phyloP scores from a whole-genome alignment of 2,113 vertebrate genomes.

The Garra rufa region DNA sequence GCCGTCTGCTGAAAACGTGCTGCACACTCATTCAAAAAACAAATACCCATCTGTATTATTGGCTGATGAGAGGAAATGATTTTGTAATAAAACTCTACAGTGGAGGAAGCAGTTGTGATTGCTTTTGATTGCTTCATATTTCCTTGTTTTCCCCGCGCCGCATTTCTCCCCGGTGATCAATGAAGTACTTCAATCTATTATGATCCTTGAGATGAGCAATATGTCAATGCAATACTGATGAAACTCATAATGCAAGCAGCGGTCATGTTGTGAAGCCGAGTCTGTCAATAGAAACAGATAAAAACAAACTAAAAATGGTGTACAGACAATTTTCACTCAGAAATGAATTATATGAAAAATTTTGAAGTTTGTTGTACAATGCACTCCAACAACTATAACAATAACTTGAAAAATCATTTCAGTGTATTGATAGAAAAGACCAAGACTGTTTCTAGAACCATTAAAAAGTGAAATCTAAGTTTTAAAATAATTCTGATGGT shows the following conservation, averaged over 20 bases:
- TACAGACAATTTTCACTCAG: not conserved
- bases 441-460: not conserved
- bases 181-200: constrained; percentile 18
- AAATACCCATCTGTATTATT: constrained; percentile 43
- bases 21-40: constrained; percentile 31
- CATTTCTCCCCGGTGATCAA: constrained; percentile 8
- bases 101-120: not conserved
- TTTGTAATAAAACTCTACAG: constrained; percentile 43
- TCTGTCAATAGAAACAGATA: not conserved
- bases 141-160: not conserved
- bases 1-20: not conserved
- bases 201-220: constrained; percentile 6
- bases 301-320: not conserved
- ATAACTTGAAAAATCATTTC: not conserved
- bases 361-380: not conserved
- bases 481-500: no score
- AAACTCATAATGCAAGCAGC: not conserved
- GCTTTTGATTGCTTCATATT: constrained; percentile 13
- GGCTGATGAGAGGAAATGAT: constrained; percentile 45
- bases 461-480: not conserved
- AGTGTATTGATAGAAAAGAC: not conserved
- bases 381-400: not conserved
- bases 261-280: not conserved
- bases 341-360: no score
- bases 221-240: constrained; percentile 9